Conservation (phyloP, 2,888 invertebrate species). For the Venusia cambrica region DNA sequence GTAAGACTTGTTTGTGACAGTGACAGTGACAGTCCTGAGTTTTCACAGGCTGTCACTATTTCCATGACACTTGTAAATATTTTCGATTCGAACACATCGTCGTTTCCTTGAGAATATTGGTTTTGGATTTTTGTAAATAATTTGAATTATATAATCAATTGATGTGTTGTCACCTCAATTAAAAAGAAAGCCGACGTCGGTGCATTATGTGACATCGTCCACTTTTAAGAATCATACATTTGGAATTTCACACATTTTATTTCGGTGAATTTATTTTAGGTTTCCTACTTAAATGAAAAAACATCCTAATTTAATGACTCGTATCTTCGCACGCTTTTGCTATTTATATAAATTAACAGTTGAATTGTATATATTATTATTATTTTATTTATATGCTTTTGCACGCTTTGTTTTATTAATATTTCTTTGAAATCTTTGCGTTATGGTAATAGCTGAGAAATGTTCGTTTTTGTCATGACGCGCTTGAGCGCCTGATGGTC, state of each 20-base stretch:
- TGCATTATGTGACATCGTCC: constrained; percentile 4
- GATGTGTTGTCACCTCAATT: too few relatives aligned
- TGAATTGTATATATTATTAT: not conserved
- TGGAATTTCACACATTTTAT: too few relatives aligned
- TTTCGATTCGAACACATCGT: constrained; percentile 11
- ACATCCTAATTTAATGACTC: too few relatives aligned
- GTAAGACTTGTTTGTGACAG: too few relatives aligned
- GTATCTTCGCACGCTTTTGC: constrained; percentile 6
- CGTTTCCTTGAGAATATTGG: constrained; percentile 1
- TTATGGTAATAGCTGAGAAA: too few relatives aligned
- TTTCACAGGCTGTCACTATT: constrained; percentile 34
- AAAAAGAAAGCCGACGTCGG: not conserved
- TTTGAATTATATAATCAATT: constrained; percentile 4
- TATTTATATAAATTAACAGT: constrained; percentile 2
- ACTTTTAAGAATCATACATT: not conserved
- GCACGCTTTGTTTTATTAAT: constrained; percentile 19
- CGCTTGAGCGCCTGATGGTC: too few relatives aligned
- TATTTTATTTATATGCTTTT: constrained; percentile 9
- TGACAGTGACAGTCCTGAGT: constrained; percentile 34
- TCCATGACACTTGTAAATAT: constrained; percentile 42
- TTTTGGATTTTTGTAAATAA: constrained; percentile 9
- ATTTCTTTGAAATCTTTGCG: constrained; percentile 1
- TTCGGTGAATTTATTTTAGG: too few relatives aligned
- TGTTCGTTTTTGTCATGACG: too few relatives aligned
- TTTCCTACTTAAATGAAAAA: too few relatives aligned